Evolutionary conservation across 2,113 vertebrate genomes (phyloP).

Genomic region (Notarius lentiginosus): DNA sequence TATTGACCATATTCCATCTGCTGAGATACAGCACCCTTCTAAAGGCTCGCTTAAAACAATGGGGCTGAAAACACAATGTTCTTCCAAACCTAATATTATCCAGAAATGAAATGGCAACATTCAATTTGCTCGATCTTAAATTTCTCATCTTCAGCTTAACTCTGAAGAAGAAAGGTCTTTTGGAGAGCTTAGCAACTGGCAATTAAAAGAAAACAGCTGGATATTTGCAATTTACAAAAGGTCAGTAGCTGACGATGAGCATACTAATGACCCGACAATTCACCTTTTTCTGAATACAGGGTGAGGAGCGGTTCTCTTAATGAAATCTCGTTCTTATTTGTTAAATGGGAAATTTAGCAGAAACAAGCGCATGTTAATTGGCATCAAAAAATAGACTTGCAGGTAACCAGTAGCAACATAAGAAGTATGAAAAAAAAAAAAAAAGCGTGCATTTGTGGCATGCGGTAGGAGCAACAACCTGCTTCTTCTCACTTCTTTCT

Average conservation of each 20-base stretch:
- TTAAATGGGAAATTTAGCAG: slow-evolving; percentile 51
- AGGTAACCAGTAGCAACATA: slow-evolving; percentile 75
- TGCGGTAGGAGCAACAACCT: slow-evolving; percentile 27
- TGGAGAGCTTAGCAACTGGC: background rate
- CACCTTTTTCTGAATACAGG: background rate
- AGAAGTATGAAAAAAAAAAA: slow-evolving; percentile 41
- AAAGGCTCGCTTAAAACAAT: background rate
- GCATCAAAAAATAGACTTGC: slow-evolving; percentile 65
- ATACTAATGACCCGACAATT: background rate
- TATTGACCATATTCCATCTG: slow-evolving; percentile 31
- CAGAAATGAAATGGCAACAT: background rate
- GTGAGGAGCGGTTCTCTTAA: background rate
- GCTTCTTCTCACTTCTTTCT: slow-evolving; percentile 38
- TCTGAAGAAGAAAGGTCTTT: background rate
- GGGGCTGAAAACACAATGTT: background rate
- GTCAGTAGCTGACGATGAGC: no score
- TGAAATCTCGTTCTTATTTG: slow-evolving; percentile 33
- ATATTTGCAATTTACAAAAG: background rate
- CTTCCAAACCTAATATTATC: no score
- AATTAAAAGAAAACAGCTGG: background rate
- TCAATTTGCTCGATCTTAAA: background rate
- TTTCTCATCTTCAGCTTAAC: background rate
- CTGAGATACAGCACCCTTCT: slow-evolving; percentile 20
- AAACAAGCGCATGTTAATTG: slow-evolving; percentile 67
- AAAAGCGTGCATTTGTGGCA: slow-evolving; percentile 34